phyloP scores from a whole-genome alignment of 2,113 vertebrate genomes.

The Hemichromis elongatus region DNA sequence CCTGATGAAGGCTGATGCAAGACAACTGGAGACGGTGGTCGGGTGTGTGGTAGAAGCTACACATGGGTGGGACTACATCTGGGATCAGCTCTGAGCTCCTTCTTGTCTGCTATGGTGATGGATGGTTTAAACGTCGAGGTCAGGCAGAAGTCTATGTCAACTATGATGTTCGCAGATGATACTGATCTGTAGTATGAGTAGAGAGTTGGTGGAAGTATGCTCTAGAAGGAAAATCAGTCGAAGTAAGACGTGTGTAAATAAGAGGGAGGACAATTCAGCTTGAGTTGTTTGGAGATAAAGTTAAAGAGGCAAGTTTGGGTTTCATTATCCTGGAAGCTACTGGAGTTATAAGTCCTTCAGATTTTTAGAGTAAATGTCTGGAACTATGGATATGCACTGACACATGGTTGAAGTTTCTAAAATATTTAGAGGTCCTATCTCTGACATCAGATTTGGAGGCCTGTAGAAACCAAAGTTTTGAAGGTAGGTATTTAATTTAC shows the following conservation, averaged over 20 bases:
- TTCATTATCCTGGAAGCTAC: not conserved
- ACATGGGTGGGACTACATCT: not conserved
- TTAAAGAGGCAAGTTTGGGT: not conserved
- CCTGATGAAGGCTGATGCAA: not conserved
- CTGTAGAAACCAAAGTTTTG: not conserved
- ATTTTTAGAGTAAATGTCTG: not conserved
- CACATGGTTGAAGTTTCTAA: not conserved
- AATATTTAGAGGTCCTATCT: not conserved
- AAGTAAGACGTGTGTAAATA: not conserved
- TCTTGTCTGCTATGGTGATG: not conserved
- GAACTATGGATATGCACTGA: not conserved
- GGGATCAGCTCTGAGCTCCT: not conserved
- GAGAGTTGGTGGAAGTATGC: not conserved
- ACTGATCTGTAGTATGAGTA: not conserved
- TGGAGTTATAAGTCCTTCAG: not conserved
- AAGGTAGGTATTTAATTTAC: not conserved
- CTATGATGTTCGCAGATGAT: not conserved
- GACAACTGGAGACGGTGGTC: not conserved
- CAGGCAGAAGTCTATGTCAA: not conserved
- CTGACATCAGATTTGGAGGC: not conserved
- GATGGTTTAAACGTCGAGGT: not conserved
- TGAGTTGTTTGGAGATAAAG: not conserved
- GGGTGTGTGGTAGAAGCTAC: not conserved
- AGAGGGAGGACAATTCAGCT: not conserved
- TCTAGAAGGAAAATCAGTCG: accelerated